Percentiles rank a stretch among this genome's conserved stretches.
These are phyloP conservation scores for Gavia stellata DNA, from an alignment of 2,113 vertebrate species.

Conservation along the genomic window DNA sequence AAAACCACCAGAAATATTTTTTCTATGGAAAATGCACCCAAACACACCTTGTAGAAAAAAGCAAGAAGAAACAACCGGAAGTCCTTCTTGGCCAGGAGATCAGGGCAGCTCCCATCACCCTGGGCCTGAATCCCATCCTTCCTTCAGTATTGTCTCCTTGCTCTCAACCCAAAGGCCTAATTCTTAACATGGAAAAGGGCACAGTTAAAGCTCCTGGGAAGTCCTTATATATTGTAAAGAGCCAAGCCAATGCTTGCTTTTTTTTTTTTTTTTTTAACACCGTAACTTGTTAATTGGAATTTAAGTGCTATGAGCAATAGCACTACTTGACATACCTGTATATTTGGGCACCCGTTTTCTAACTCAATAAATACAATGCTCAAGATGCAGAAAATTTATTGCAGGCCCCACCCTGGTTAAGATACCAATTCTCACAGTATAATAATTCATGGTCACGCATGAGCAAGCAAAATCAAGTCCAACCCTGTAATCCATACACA, in stretches of 20 bases:
- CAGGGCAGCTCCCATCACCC: not conserved
- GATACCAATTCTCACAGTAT: not conserved
- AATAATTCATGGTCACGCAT: not conserved
- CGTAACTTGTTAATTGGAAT: not conserved
- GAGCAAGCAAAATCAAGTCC: not conserved
- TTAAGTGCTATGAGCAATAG: not conserved
- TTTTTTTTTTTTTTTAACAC: no score
- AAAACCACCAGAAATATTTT: not conserved
- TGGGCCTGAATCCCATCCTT: rapidly evolving
- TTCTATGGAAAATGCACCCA: not conserved
- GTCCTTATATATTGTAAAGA: not conserved
- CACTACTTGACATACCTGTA: not conserved
- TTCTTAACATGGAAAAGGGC: not conserved
- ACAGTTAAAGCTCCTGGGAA: not conserved
- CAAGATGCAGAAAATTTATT: not conserved
- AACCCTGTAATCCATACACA: not conserved
- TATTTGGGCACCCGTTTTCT: not conserved
- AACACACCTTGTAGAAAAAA: not conserved
- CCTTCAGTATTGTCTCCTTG: not conserved
- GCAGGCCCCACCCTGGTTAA: not conserved
- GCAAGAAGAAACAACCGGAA: rapidly evolving
- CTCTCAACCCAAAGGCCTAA: not conserved
- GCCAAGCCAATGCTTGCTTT: no score
- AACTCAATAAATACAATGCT: not conserved
- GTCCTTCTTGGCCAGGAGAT: not conserved